Conservation (phyloP, 2,888 invertebrate genomes). For the Drosophila hamatofila region DNA sequence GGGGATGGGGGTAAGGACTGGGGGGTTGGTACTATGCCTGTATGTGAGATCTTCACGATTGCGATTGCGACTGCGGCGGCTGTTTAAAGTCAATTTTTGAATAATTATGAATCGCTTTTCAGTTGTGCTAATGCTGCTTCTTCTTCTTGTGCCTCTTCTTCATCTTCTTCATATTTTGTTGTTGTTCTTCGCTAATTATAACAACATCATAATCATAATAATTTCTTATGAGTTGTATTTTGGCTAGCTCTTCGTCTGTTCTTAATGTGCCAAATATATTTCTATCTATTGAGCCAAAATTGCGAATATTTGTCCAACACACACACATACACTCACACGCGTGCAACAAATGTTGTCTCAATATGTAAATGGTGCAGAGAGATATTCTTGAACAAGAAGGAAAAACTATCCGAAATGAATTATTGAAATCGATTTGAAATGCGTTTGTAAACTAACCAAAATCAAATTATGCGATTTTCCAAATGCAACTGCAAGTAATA, state of each 20-base stretch:
- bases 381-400: constrained; percentile 22
- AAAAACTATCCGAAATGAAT: constrained; percentile 31
- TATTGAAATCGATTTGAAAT: constrained; percentile 41
- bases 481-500: constrained; percentile 20
- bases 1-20: background rate
- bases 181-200: constrained; percentile 76
- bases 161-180: constrained; percentile 5
- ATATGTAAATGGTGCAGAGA: constrained; percentile 32
- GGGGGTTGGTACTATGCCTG: background rate
- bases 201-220: constrained; percentile 75
- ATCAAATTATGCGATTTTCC: constrained; percentile 19
- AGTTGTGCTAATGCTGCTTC: constrained; percentile 18
- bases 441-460: constrained; percentile 24
- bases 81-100: constrained; percentile 79
- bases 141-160: background rate
- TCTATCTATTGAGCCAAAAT: constrained; percentile 62
- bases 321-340: constrained; percentile 29
- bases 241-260: constrained; percentile 58
- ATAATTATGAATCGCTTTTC: constrained; percentile 81
- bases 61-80: constrained; percentile 47
- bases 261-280: constrained; percentile 77
- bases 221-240: constrained; percentile 59
- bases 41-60: constrained; percentile 15
- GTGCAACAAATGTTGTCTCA: constrained; percentile 16
- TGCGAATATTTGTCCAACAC: constrained; percentile 65